A percentile compares a stretch with the other conserved stretches of the same genome.
These are phyloP conservation scores for Protosalanx chinensis DNA, from an alignment of 2,797 vertebrate genomes.

Conservation along the genomic window DNA sequence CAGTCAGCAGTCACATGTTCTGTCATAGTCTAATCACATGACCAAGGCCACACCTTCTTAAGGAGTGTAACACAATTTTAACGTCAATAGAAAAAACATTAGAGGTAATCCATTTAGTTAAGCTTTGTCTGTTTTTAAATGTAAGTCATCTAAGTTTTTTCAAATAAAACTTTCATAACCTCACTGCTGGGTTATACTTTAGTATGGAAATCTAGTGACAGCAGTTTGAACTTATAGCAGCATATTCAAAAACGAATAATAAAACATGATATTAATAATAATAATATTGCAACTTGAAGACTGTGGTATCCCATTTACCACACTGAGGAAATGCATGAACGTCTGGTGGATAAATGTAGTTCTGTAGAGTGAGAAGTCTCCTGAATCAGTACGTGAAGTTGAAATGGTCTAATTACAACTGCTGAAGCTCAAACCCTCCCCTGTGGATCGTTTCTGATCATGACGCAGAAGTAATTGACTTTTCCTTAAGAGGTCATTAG, in stretches of 20 bases:
- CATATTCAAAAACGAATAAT: background rate
- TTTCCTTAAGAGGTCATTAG: constrained; percentile 72
- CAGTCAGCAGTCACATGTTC: background rate
- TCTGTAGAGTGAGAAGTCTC: constrained; percentile 9
- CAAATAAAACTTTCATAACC: constrained; percentile 3
- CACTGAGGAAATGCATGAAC: background rate
- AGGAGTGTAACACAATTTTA: constrained; percentile 8
- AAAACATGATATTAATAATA: too few relatives aligned
- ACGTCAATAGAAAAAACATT: constrained; percentile 4
- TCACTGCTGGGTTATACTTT: background rate
- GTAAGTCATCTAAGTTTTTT: background rate
- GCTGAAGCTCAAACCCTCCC: constrained; percentile 57
- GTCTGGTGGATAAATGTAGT: background rate
- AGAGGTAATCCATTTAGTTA: background rate
- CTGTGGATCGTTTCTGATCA: constrained; percentile 72
- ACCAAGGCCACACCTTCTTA: constrained; percentile 20
- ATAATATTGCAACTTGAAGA: background rate
- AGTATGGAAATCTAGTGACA: background rate
- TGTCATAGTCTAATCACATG: background rate
- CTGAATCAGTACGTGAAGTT: constrained; percentile 46
- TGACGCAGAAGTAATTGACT: constrained; percentile 77
- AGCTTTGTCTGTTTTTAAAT: background rate
- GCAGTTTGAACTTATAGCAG: background rate
- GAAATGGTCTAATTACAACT: constrained; percentile 68
- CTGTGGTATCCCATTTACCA: background rate